Conservation (phyloP, 2,797 vertebrate genomes). For the Parauchenoglanis punctatus region DNA sequence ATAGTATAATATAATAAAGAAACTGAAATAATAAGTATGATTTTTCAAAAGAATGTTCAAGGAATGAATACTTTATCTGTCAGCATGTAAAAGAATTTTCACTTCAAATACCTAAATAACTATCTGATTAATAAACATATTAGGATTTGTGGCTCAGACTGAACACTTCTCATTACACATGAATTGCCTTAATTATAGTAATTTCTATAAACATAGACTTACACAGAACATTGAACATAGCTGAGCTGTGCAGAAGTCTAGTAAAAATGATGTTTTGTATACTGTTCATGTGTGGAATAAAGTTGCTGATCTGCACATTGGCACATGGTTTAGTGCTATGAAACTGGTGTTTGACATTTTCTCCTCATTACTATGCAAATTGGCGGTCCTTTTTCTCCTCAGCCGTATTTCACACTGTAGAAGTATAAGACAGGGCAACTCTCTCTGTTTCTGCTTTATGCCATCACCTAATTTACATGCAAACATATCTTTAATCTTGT, state of each 20-base stretch:
- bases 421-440: slow-evolving; percentile 34
- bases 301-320: neutral
- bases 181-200: neutral
- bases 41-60: neutral
- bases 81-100: neutral
- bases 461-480: slow-evolving; percentile 19
- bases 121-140: neutral
- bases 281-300: neutral
- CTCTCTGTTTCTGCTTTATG: neutral
- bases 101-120: neutral
- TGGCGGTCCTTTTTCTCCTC: neutral
- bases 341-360: neutral
- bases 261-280: neutral
- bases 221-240: neutral
- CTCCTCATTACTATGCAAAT: slow-evolving; percentile 11
- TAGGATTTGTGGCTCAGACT: neutral
- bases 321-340: neutral
- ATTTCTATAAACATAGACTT: neutral
- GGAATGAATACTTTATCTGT: neutral
- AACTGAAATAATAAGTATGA: too few relatives aligned
- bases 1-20: too few relatives aligned
- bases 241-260: neutral
- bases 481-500: slow-evolving; percentile 9
- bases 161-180: neutral
- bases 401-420: slow-evolving; percentile 50